Conservation (phyloP, 1,140 invertebrate species). For the Bombus huntii region DNA sequence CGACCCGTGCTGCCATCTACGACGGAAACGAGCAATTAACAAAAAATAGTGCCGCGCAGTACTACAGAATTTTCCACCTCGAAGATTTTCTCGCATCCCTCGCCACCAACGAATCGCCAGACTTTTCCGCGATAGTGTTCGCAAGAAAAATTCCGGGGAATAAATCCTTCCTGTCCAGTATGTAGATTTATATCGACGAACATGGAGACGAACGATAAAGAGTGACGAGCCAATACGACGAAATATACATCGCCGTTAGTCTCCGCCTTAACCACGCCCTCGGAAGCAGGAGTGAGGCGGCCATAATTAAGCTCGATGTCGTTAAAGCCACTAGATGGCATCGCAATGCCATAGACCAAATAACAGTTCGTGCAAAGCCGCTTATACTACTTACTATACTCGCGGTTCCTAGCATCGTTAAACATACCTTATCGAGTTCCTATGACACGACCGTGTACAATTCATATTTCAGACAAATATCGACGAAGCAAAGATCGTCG, state of each 20-base stretch:
- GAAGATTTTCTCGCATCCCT: not conserved
- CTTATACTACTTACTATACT: slow-evolving; percentile 6
- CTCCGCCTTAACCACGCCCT: slow-evolving; percentile 74
- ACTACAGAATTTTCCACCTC: slow-evolving; percentile 52
- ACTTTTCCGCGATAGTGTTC: not conserved
- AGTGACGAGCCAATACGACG: slow-evolving; percentile 32
- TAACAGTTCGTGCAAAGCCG: slow-evolving; percentile 9
- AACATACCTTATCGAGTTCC: not conserved
- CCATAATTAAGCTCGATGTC: slow-evolving; percentile 80
- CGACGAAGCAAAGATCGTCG: not conserved
- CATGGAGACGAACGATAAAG: not conserved
- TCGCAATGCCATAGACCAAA: slow-evolving; percentile 61
- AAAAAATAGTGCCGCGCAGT: slow-evolving; percentile 65
- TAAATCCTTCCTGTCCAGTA: not conserved
- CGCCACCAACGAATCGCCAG: not conserved
- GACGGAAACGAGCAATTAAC: slow-evolving; percentile 44
- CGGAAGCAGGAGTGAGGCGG: slow-evolving; percentile 72
- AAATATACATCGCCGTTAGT: slow-evolving; percentile 41
- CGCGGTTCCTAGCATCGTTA: not conserved
- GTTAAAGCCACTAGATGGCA: slow-evolving; percentile 79
- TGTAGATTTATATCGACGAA: not conserved
- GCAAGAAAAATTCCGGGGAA: not conserved
- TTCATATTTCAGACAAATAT: not conserved
- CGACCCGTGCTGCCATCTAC: slow-evolving; percentile 76
- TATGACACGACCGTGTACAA: not conserved